Evolutionary conservation across 2,888 invertebrate species (phyloP), one percentile per base, ranked within the genome.

Genomic region (Mellilla xanthometata): DNA sequence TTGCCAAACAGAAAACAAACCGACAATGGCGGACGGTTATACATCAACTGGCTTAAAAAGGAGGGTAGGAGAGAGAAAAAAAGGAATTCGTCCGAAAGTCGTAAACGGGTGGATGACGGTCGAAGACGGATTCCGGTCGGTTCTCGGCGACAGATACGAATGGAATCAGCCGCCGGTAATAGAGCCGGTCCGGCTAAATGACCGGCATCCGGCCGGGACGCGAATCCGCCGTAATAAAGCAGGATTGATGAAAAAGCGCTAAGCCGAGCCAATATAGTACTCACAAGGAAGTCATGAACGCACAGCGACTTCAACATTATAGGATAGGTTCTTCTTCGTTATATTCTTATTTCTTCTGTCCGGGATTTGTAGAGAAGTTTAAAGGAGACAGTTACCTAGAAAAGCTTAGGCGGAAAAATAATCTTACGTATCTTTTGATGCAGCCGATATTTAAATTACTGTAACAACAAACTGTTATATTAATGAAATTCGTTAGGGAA

Each of bases 241-340:
- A 88, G 90, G 90, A 90, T 90, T 90, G 90, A 90, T 90, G 90
- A 90, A 90, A 90, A 90, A 89, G 89, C 87, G 91, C 91, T 91
- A 91, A 91, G 90, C 89, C 87, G 80, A 84, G 87, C 90, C 90
- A 90, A 88, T 90, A 91, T 90, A 88, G 68, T 65, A 57, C 46
- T 28, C 39, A 32, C 58, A 50, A 41, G 39, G 50, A 59, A 69
- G 68, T 38, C 31, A 63, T 24, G 51, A 58, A 62, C 15, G 15
- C 15, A 19, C 15, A 19, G 15, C 15, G 15, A 19, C 15, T 19
- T 19, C 15, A 6, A 6, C 1, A 19, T 19, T 19, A 0, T 19
- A 19, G 15, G 7, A 24, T 4, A 3, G 24, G 4, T 54, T 41
- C n/a, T 2, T 35, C 2, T 39, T 29, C 11, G 62, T 84, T 85